Evolutionary conservation across 2,888 invertebrate species (phyloP), one percentile per base, ranked within the genome.

Genomic region (Xestia sexstrigata): DNA sequence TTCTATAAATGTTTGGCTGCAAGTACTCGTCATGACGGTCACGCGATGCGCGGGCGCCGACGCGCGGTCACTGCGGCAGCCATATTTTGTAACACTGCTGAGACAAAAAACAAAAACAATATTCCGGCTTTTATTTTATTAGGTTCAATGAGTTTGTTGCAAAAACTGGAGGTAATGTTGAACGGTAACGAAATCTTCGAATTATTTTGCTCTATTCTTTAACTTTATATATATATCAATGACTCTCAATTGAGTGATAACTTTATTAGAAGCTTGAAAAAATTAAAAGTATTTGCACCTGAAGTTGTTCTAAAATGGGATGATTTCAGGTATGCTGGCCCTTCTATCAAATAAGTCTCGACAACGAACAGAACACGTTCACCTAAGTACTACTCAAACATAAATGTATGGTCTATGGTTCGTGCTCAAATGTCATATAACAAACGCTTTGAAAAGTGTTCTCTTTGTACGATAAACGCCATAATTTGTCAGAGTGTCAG

Each of bases 1-100:
- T 75, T 81, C 78, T 76, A 69, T 69, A 71, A 75, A 84, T 83
- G 74, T 87, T 82, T 72, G 73, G 74, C 74, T 71, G 73, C 49
- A 83, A 74, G 73, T 45, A 70, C 86, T 78, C 72, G 72, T 78
- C 77, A 82, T 72, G 67, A 79, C 68, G 73, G 82, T 85, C 87
- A 82, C 81, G 83, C 83, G 84, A 88, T 82, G 87, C 76, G 81
- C 79, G 66, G 78, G 78, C 88, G 79, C 85, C n/a, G 39, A 15
- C 58, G 66, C 20, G 76, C 83, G 84, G 89, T 89, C 86, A 88
- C 89, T 88, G 66, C 84, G 88, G 42, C 88, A 85, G 68, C 73
- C 45, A 60, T 39, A 35, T 87, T 89, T 65, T 70, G 76, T 74
- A 72, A 89, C 60, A 35, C 23, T 58, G n/a, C 7, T 58, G 62